Evolutionary conservation across 2,888 invertebrate genomes (phyloP).

Genomic region (Lycaena phlaeas): DNA sequence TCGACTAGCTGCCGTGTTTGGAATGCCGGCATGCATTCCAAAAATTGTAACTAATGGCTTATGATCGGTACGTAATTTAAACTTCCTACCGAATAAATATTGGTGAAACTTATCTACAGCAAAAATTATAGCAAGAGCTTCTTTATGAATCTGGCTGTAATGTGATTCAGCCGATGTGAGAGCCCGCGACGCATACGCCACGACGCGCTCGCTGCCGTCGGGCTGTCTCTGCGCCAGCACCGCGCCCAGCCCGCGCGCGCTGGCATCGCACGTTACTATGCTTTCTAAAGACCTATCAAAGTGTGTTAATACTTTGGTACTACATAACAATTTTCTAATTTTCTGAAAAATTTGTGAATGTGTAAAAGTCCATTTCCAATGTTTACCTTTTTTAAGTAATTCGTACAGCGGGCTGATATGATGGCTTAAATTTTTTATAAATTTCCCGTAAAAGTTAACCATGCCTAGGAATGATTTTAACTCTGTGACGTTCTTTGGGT

Average conservation of each 20-base stretch:
- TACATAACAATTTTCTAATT: not conserved
- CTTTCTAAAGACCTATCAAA: not conserved
- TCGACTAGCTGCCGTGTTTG: conserved; percentile 25
- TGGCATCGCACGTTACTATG: not conserved
- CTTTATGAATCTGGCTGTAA: not conserved
- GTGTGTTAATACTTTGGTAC: not conserved
- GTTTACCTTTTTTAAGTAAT: not conserved
- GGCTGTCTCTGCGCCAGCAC: not conserved
- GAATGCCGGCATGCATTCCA: conserved; percentile 25
- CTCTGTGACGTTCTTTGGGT: not conserved
- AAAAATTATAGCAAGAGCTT: not conserved
- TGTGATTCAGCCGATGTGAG: not conserved
- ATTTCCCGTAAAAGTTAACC: not conserved
- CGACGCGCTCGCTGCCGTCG: too few species aligned
- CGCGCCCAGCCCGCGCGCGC: not conserved
- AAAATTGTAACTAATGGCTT: conserved; percentile 40
- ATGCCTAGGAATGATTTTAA: not conserved
- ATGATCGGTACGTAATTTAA: conserved; percentile 35
- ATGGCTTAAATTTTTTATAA: not conserved
- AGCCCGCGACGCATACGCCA: not conserved
- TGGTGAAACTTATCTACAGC: conserved; percentile 21
- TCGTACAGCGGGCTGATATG: not conserved
- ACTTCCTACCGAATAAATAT: conserved; percentile 17
- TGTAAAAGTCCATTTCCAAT: too few species aligned
- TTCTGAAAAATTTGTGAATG: not conserved